Evolutionary conservation across 2,113 vertebrate genomes (phyloP).

Genomic region (Crocuta crocuta): DNA sequence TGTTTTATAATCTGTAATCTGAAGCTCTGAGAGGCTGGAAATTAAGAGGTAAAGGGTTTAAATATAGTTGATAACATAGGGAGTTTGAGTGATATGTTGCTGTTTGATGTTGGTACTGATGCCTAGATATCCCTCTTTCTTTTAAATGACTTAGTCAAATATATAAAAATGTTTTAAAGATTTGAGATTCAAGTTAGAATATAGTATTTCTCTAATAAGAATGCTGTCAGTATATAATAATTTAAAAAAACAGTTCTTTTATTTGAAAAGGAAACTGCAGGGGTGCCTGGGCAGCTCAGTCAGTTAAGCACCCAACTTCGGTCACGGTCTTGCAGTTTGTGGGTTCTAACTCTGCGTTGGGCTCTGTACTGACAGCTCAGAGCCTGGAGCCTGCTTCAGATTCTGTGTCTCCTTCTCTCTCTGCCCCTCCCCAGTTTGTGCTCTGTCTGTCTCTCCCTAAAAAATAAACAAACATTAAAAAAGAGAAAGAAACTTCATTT

Average conservation of each 20-base stretch:
- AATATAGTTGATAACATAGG: background rate
- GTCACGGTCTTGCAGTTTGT: no score
- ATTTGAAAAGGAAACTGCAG: background rate
- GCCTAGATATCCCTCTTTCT: background rate
- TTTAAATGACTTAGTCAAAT: conserved; percentile 1
- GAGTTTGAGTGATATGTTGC: background rate
- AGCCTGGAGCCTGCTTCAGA: no score
- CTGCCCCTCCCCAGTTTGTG: no score
- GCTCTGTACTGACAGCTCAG: no score
- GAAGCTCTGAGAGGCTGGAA: background rate
- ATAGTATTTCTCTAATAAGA: background rate
- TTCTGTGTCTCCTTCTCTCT: no score
- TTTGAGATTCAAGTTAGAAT: conserved; percentile 39
- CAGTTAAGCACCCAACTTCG: no score
- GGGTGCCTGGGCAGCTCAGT: no score
- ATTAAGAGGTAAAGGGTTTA: background rate
- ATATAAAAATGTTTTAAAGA: conserved; percentile 8
- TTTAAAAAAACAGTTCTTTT: background rate
- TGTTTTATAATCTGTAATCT: background rate
- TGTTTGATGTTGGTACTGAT: background rate
- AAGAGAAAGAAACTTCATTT: background rate
- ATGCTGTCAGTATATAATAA: background rate
- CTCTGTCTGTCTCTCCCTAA: no score
- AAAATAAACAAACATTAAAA: no score
- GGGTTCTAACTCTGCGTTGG: no score